Conservation (phyloP, 1,140 invertebrate genomes). For the Dendrolimus punctatus region DNA sequence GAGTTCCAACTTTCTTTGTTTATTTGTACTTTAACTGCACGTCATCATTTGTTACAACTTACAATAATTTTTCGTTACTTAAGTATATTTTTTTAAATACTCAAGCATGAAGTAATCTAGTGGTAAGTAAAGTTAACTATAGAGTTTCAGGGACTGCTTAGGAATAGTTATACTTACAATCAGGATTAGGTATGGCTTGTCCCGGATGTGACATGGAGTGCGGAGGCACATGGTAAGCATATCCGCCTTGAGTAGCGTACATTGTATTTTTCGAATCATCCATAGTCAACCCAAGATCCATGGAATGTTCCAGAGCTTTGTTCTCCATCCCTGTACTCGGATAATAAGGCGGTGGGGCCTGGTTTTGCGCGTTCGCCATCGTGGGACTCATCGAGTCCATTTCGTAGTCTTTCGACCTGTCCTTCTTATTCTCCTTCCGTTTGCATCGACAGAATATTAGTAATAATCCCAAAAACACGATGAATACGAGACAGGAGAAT, state of each 20-base stretch:
- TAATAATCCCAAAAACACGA: conserved; percentile 83
- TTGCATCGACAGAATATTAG: conserved; percentile 91
- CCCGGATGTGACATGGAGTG: conserved; percentile 44
- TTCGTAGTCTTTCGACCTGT: conserved; percentile 89
- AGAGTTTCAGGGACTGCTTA: not conserved
- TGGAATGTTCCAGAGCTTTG: conserved; percentile 89
- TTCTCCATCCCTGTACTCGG: conserved; percentile 90
- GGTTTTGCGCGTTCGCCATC: conserved; percentile 84
- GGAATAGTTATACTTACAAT: conserved; percentile 75
- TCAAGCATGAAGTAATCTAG: too few relatives aligned
- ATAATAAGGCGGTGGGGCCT: conserved; percentile 89
- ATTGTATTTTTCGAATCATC: conserved; percentile 86
- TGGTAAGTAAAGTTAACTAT: too few relatives aligned
- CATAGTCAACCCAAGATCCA: conserved; percentile 85
- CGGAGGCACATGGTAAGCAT: conserved; percentile 82
- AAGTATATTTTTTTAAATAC: too few relatives aligned
- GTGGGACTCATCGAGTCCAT: conserved; percentile 88
- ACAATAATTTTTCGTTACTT: too few relatives aligned
- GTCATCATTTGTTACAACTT: too few relatives aligned
- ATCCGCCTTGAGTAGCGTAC: conserved; percentile 87
- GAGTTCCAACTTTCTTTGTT: too few relatives aligned
- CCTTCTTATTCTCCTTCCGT: conserved; percentile 85
- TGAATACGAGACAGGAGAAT: conserved; percentile 85
- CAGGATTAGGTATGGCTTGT: conserved; percentile 80
- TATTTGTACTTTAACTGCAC: too few relatives aligned